These are phyloP conservation scores for Lottia scabra DNA, from an alignment of 2,888 invertebrate species.

Conservation along the genomic window DNA sequence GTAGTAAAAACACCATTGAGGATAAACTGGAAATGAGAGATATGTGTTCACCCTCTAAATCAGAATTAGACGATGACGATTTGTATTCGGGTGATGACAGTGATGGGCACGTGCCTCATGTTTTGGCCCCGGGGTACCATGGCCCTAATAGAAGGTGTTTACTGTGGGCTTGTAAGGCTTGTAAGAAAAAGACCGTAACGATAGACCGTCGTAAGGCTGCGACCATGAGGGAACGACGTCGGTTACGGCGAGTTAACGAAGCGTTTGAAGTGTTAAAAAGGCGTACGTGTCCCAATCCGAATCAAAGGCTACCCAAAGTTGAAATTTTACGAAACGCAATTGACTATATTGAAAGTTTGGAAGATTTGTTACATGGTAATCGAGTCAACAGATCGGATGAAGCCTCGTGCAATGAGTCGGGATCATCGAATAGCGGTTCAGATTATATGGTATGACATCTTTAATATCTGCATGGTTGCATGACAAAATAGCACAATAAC, in stretches of 20 bases:
- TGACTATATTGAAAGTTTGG: conserved; percentile 88
- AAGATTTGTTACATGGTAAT: conserved; percentile 69
- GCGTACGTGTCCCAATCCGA: conserved; percentile 93
- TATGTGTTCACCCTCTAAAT: conserved; percentile 34
- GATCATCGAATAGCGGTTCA: conserved; percentile 58
- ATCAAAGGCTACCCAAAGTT: conserved; percentile 95
- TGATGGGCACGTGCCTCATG: conserved; percentile 65
- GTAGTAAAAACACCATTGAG: conserved; percentile 19
- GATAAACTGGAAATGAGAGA: conserved; percentile 38
- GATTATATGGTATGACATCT: conserved; percentile 57
- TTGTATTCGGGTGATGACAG: conserved; percentile 45
- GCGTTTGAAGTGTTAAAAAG: conserved; percentile 95
- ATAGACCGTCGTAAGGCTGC: conserved; percentile 97
- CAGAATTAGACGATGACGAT: conserved; percentile 35
- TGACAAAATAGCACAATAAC: too few species aligned
- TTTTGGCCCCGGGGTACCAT: conserved; percentile 69
- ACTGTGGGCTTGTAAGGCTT: conserved; percentile 97
- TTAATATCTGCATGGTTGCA: too few species aligned
- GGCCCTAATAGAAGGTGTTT: conserved; percentile 79
- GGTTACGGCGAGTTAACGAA: conserved; percentile 97
- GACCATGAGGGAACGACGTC: conserved; percentile 90
- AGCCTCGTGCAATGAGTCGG: conserved; percentile 46
- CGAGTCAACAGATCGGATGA: conserved; percentile 47
- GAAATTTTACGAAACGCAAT: conserved; percentile 97
- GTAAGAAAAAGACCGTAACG: conserved; percentile 90